Conservation (phyloP, 30 jellyfish, hydroid and myxozoan genomes). For the Morbakka virulenta region DNA sequence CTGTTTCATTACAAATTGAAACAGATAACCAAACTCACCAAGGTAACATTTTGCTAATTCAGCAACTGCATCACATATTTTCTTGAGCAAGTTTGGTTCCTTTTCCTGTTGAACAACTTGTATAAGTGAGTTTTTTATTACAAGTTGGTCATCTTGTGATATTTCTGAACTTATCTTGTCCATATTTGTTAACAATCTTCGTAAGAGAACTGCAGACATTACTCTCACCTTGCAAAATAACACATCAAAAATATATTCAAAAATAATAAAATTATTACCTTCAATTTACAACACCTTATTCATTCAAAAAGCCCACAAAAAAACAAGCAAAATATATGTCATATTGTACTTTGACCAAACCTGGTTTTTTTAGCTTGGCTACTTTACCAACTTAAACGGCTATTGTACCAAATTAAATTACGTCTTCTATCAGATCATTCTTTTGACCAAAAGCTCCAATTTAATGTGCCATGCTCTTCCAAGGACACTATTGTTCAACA, state of each 20-base stretch:
- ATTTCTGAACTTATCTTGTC: slow-evolving; percentile 61
- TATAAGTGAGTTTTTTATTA: slow-evolving; percentile 65
- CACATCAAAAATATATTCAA: neutral
- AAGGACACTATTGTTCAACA: too few relatives aligned
- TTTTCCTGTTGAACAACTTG: slow-evolving; percentile 84
- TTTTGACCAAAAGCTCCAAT: too few relatives aligned
- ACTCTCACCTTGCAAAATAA: slow-evolving; percentile 50
- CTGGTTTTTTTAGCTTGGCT: too few relatives aligned
- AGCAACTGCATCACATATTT: slow-evolving; percentile 86
- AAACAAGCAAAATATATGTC: neutral
- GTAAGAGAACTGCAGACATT: slow-evolving; percentile 93
- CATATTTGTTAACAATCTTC: slow-evolving; percentile 81
- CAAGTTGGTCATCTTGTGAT: slow-evolving; percentile 59
- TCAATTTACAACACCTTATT: slow-evolving; percentile 33
- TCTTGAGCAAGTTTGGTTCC: slow-evolving; percentile 74
- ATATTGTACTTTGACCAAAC: too few relatives aligned
- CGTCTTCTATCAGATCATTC: too few relatives aligned
- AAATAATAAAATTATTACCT: neutral
- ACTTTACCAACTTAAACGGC: too few relatives aligned
- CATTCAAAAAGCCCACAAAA: neutral
- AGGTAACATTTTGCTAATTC: slow-evolving; percentile 94
- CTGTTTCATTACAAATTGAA: too few relatives aligned
- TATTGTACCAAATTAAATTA: too few relatives aligned
- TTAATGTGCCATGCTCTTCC: too few relatives aligned
- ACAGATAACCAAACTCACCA: too few relatives aligned